phyloP scores from a whole-genome alignment of 2,113 vertebrate genomes.

The Paraplagusia blochii region DNA sequence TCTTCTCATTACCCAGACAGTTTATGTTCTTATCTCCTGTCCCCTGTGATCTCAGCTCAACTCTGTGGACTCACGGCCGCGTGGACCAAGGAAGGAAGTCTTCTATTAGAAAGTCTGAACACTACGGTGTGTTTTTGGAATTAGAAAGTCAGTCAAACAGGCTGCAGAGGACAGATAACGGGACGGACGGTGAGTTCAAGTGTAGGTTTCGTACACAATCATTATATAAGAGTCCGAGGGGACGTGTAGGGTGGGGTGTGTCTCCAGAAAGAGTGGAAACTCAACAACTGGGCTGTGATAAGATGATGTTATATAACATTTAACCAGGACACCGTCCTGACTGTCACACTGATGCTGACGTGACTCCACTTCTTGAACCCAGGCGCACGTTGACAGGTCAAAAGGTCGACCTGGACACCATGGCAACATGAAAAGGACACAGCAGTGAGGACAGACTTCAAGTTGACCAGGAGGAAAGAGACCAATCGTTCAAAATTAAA shows the following conservation, averaged over 20 bases:
- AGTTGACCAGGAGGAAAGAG: too few species aligned
- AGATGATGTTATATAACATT: slow-evolving; percentile 46
- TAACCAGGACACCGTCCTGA: slow-evolving; percentile 53
- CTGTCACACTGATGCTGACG: slow-evolving; percentile 42
- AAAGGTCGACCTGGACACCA: too few species aligned
- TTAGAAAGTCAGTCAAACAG: too few species aligned
- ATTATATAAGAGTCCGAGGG: slow-evolving; percentile 43
- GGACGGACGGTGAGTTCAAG: too few species aligned
- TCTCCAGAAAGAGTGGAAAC: slow-evolving; percentile 23
- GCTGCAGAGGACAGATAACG: neutral
- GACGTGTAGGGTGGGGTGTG: slow-evolving; percentile 9
- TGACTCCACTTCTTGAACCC: slow-evolving; percentile 8
- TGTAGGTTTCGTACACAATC: neutral
- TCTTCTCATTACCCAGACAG: too few species aligned
- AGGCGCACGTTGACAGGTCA: neutral
- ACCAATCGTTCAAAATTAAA: too few species aligned
- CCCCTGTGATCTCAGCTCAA: neutral
- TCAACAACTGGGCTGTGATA: slow-evolving; percentile 6
- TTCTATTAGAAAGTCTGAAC: neutral
- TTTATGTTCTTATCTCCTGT: neutral
- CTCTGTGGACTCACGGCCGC: neutral
- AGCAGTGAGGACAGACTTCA: too few species aligned
- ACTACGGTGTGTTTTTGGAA: neutral
- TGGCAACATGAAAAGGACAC: too few species aligned
- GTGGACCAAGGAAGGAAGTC: neutral